Percentiles rank a stretch among this genome's conserved stretches.
These are phyloP conservation scores for Cybosia mesomella DNA, from an alignment of 2,888 invertebrate species.

Conservation along the genomic window DNA sequence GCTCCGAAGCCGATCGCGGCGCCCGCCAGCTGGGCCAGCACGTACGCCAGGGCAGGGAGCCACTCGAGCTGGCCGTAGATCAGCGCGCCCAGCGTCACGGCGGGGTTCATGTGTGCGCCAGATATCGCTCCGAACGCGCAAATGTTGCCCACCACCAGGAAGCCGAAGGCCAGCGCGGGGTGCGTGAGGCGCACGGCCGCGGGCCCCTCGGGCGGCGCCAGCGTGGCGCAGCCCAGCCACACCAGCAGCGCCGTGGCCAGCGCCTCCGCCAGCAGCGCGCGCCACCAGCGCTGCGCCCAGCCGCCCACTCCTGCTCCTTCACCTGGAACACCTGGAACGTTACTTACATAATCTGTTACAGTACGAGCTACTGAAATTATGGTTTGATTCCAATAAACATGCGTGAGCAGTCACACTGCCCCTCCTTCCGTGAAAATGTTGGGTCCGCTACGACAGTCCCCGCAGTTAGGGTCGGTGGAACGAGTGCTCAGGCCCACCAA, in stretches of 20 bases:
- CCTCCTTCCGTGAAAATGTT: too few species aligned
- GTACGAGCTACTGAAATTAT: too few species aligned
- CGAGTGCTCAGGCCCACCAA: too few species aligned
- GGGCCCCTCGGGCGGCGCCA: constrained; percentile 51
- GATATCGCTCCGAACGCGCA: constrained; percentile 90
- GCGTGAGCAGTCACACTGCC: too few species aligned
- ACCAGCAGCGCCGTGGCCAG: constrained; percentile 76
- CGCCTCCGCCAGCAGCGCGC: constrained; percentile 72
- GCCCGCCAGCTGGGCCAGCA: constrained; percentile 68
- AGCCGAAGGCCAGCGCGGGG: constrained; percentile 76
- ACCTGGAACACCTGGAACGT: constrained; percentile 12
- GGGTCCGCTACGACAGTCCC: too few species aligned
- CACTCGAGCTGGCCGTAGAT: constrained; percentile 83
- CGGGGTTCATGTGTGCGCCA: constrained; percentile 93
- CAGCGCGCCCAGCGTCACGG: constrained; percentile 90
- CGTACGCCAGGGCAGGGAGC: constrained; percentile 61
- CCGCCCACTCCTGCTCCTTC: constrained; percentile 42
- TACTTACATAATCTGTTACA: too few species aligned
- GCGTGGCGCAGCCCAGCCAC: constrained; percentile 69
- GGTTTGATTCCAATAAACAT: too few species aligned
- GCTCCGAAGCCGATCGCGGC: constrained; percentile 67
- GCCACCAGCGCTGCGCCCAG: constrained; percentile 71
- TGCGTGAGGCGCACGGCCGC: constrained; percentile 60
- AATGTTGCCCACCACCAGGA: constrained; percentile 67
- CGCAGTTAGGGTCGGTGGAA: too few species aligned